Conservation (phyloP, 2,113 vertebrate genomes). For the Sylvicapra grimmia region DNA sequence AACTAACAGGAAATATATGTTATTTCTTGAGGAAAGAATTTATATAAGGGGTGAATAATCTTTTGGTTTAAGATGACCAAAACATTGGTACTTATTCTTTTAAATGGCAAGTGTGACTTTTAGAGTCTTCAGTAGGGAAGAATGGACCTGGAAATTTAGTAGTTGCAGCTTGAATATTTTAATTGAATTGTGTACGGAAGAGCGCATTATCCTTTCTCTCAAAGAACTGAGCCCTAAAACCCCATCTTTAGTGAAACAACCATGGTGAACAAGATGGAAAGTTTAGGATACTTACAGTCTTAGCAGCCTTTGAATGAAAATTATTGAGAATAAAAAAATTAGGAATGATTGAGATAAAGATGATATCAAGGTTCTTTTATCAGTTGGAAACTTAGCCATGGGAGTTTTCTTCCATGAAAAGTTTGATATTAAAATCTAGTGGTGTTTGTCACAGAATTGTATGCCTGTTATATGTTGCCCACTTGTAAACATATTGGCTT, state of each 20-base stretch:
- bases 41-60: neutral
- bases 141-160: neutral
- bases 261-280: neutral
- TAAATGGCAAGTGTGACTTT: neutral
- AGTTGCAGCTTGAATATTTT: neutral
- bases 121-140: neutral
- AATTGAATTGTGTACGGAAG: neutral
- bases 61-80: neutral
- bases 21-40: neutral
- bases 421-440: neutral
- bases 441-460: neutral
- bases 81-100: neutral
- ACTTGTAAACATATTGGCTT: neutral
- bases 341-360: neutral
- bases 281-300: neutral
- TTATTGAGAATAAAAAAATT: neutral
- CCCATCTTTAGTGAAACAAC: neutral
- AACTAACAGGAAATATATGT: neutral
- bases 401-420: neutral
- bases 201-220: neutral
- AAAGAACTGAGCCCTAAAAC: neutral
- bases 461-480: neutral
- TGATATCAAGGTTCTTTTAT: neutral
- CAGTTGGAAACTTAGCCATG: neutral
- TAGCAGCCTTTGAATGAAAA: neutral